Conservation (phyloP, 2,888 invertebrate species). For the Archaeoteleia sp. region DNA sequence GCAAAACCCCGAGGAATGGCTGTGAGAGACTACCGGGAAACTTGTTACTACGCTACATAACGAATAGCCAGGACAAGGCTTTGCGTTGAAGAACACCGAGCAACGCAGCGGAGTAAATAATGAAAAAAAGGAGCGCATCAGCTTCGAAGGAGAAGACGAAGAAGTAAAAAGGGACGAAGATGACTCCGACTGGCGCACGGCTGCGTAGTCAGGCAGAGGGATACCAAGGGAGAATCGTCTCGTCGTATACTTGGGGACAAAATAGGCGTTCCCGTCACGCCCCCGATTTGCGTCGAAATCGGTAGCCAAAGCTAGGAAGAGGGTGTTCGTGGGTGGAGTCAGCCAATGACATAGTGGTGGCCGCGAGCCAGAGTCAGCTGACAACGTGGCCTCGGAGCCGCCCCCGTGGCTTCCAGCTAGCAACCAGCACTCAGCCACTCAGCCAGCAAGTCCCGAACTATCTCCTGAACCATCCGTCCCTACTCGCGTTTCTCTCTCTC, state of each 20-base stretch:
- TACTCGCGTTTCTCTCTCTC: conserved; percentile 28
- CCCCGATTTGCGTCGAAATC: conserved; percentile 8
- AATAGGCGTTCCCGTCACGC: conserved; percentile 13
- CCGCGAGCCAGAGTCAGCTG: conserved; percentile 62
- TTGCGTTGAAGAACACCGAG: no score
- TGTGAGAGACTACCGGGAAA: no score
- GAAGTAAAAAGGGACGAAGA: neutral
- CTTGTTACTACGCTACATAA: no score
- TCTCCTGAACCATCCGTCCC: conserved; percentile 45
- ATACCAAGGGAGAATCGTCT: no score
- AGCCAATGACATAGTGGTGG: conserved; percentile 70
- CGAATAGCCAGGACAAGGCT: no score
- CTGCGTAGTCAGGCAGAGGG: no score
- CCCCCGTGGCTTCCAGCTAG: conserved; percentile 72
- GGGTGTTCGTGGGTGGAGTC: conserved; percentile 64
- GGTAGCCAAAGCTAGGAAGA: conserved; percentile 1
- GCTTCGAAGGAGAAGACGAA: neutral
- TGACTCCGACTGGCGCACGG: no score
- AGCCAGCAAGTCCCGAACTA: conserved; percentile 70
- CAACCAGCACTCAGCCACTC: conserved; percentile 69
- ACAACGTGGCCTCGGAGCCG: conserved; percentile 71
- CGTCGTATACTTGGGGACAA: neutral
- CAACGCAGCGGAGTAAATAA: no score
- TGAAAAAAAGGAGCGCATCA: no score
- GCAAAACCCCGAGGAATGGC: no score